Conservation (phyloP, 2,113 vertebrate genomes). For the Lethenteron camtschaticum region DNA sequence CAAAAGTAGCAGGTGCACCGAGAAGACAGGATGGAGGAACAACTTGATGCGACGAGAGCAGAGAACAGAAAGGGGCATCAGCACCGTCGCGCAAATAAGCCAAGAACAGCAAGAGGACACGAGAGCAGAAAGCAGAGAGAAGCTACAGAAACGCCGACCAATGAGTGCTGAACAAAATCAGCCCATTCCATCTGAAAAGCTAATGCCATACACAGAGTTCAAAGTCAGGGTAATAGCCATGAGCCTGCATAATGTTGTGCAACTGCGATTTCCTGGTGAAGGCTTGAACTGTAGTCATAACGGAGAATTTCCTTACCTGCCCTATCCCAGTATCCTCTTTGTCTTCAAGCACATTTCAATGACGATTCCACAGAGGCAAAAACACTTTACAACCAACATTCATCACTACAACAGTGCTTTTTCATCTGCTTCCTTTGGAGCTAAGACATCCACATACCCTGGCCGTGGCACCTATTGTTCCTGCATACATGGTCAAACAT, state of each 20-base stretch:
- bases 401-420: neutral
- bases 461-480: neutral
- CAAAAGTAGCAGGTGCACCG: neutral
- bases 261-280: slow-evolving; percentile 1
- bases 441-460: neutral
- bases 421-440: slow-evolving; percentile 2
- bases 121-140: too few species aligned
- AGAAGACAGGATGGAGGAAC: neutral
- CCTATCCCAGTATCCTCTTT: neutral
- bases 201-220: neutral
- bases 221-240: neutral
- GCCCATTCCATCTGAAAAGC: neutral
- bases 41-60: neutral
- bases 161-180: neutral
- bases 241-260: neutral
- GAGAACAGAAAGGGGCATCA: neutral
- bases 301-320: neutral
- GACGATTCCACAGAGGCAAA: neutral
- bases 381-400: neutral
- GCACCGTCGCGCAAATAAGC: neutral
- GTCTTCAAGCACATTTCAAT: neutral
- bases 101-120: neutral
- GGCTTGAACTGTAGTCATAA: neutral
- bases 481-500: neutral
- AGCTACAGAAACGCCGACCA: too few species aligned